Base-by-base conservation (phyloP, 2,797 vertebrate species). In the Falco biarmicus region DNA sequence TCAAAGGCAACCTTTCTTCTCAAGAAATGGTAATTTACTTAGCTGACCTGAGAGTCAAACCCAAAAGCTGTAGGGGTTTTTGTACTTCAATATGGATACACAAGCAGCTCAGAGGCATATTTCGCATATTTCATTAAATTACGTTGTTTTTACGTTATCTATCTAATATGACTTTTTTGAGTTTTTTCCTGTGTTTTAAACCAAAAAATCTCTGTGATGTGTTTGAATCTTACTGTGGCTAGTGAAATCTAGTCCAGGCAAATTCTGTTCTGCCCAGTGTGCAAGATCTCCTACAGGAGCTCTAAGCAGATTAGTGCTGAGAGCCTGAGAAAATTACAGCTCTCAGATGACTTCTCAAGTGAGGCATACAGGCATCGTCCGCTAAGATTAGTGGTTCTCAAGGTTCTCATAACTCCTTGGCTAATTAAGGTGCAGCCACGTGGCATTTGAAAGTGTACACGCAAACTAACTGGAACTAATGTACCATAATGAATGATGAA, bases 391-490 rank as follows among this genome's bases (percentile, higher is more conserved):
- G 51, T n/a, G 8, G 32, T 79, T 92, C 93, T 90, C 85, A 74
- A 60, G 73, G 32, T 56, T 91, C 92, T 75, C 50, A 6, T 71
- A 84, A 88, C 34, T 84, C 39, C 50, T 78, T 47, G 51, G 54
- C 69, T 86, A 90, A 90, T 56, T 79, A 79, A 73, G 63, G 34
- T 43, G 43, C 80, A 91, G 70, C 53, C 51, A 64, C 57, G 22
- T 10, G 26, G 60, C 0, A 0, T 80, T n/a, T 70, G 48, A 60
- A 80, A 68, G 57, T 1, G 3, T 24, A 70, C n/a, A 13, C 19
- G 80, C 74, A 84, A 69, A 61, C 61, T 73, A 61, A 69, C 41
- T 37, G 77, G 70, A 56, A 73, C 63, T 24, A 34, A 37, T 37
- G 77, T 51, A 18, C 66, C 17, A 10, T 47, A 37, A 26, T 26